phyloP scores from a whole-genome alignment of 2,113 vertebrate genomes.

The Coracopsis vasa region DNA sequence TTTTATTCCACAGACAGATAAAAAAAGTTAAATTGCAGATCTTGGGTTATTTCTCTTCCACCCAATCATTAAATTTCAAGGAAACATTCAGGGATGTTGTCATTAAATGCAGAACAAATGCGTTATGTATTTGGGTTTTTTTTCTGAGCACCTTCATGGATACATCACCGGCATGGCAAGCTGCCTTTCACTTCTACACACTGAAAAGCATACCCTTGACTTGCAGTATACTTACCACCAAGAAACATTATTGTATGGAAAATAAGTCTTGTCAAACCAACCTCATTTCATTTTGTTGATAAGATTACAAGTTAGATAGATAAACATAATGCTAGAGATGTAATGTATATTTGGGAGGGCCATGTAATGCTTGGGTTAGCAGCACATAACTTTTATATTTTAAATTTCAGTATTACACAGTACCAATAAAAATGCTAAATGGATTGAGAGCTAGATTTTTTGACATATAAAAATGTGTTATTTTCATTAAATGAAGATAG shows the following conservation, averaged over 20 bases:
- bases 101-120: not conserved
- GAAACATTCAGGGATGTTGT: not conserved
- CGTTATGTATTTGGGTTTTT: rapidly evolving
- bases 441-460: not conserved
- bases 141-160: not conserved
- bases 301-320: not conserved
- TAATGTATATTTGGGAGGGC: not conserved
- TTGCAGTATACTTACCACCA: not conserved
- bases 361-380: not conserved
- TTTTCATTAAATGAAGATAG: not conserved
- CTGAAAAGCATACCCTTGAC: not conserved
- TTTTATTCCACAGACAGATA: not conserved
- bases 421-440: not conserved
- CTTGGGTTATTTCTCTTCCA: not conserved
- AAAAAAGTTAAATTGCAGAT: not conserved
- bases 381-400: not conserved
- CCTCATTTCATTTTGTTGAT: not conserved
- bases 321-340: not conserved
- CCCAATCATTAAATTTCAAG: not conserved
- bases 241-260: not conserved
- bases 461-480: not conserved
- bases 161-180: not conserved
- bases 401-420: not conserved
- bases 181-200: not conserved
- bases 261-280: not conserved